Percentiles rank a stretch among this genome's conserved stretches.
Conservation (phyloP, 2,888 invertebrate genomes). For the Cordilura impudica region DNA sequence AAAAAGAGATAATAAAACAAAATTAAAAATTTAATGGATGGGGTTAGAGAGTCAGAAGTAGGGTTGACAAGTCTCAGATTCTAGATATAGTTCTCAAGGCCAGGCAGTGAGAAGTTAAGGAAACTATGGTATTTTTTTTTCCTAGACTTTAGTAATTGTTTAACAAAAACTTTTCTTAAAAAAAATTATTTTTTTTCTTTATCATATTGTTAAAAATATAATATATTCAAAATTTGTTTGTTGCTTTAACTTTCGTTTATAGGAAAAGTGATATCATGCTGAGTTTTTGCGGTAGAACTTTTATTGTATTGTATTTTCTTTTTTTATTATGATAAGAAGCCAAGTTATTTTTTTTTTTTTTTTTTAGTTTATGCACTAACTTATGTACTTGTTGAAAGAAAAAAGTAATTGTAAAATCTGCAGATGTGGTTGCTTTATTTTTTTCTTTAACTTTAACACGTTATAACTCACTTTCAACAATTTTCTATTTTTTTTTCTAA, state of each 20-base stretch:
- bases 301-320: not conserved
- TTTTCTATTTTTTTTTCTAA: not conserved
- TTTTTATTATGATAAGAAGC: not conserved
- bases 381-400: no score
- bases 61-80: no score
- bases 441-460: constrained; percentile 9
- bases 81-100: no score
- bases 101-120: no score
- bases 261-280: constrained; percentile 57
- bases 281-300: no score
- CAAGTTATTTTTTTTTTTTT: not conserved
- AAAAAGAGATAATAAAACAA: no score
- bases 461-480: constrained; percentile 26
- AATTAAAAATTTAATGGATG: no score
- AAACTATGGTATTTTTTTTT: no score
- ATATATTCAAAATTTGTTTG: constrained; percentile 12
- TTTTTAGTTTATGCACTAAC: not conserved
- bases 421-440: constrained; percentile 12
- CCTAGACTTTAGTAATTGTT: no score
- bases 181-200: no score
- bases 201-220: not conserved
- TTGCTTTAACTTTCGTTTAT: constrained; percentile 47
- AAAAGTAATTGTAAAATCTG: constrained; percentile 14
- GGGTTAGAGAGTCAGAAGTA: no score
- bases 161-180: no score